Conservation (phyloP, 1,140 invertebrate species). For the Ips typographus region DNA sequence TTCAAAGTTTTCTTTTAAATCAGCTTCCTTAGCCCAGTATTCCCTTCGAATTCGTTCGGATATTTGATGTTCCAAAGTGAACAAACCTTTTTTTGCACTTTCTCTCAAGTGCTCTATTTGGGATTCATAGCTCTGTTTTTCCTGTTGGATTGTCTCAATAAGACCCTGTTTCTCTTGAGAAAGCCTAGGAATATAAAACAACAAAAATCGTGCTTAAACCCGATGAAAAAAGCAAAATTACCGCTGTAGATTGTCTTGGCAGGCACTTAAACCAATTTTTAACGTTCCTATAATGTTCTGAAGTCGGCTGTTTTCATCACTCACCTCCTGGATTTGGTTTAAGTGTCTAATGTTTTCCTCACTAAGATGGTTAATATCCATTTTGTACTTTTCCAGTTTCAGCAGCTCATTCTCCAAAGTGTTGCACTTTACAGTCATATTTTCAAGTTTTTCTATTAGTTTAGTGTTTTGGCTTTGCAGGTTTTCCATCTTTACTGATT, state of each 20-base stretch:
- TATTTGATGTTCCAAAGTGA: slow-evolving; percentile 46
- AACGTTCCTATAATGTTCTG: slow-evolving; percentile 9
- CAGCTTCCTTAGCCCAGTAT: slow-evolving; percentile 43
- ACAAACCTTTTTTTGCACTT: slow-evolving; percentile 43
- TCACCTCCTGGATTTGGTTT: slow-evolving; percentile 9
- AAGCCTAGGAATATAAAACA: slow-evolving; percentile 18
- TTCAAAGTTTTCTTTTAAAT: slow-evolving; percentile 54
- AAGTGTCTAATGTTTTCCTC: slow-evolving; percentile 11
- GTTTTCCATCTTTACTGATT: slow-evolving; percentile 43
- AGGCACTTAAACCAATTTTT: slow-evolving; percentile 22
- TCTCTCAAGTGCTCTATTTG: slow-evolving; percentile 40
- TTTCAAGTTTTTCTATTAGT: slow-evolving; percentile 50
- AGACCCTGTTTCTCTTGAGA: slow-evolving; percentile 33
- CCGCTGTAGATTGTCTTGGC: slow-evolving; percentile 29
- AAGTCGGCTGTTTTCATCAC: slow-evolving; percentile 19
- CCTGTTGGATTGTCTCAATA: slow-evolving; percentile 21
- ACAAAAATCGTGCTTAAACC: not conserved
- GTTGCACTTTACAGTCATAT: slow-evolving; percentile 45
- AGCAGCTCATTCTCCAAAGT: slow-evolving; percentile 45
- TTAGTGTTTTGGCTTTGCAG: slow-evolving; percentile 49
- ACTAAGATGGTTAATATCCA: slow-evolving; percentile 42
- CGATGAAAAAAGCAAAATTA: not conserved
- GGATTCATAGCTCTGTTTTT: slow-evolving; percentile 38
- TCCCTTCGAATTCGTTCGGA: slow-evolving; percentile 35
- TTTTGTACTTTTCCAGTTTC: slow-evolving; percentile 46